Evolutionary conservation across 2,888 invertebrate species (phyloP).

Genomic region (Drosophila picticornis): DNA sequence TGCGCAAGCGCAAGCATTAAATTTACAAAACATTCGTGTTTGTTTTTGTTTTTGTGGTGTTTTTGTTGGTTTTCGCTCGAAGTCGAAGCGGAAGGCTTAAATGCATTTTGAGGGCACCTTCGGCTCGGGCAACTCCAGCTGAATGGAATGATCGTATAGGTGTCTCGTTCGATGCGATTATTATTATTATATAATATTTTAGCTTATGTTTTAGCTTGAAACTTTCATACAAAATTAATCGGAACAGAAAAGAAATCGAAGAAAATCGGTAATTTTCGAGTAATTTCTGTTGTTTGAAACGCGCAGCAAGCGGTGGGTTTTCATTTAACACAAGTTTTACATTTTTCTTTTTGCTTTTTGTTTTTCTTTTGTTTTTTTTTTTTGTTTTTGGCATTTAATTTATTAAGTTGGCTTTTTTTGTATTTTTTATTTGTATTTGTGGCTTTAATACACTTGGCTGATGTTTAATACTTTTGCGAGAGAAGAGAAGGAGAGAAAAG

Average conservation of each 20-base stretch:
- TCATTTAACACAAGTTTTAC: constrained; percentile 48
- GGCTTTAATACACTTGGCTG: constrained; percentile 56
- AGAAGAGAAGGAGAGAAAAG: constrained; percentile 21
- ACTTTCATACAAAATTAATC: constrained; percentile 49
- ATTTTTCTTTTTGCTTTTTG: constrained; percentile 5
- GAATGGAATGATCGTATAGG: constrained; percentile 82
- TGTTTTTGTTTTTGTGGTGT: neutral
- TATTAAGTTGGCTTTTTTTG: constrained; percentile 20
- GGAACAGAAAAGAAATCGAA: constrained; percentile 16
- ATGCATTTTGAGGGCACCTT: constrained; percentile 67
- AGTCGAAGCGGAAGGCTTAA: constrained; percentile 69
- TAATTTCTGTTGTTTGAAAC: constrained; percentile 53
- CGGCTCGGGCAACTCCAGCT: constrained; percentile 65
- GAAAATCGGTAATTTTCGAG: neutral
- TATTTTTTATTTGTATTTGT: constrained; percentile 32
- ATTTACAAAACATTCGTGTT: constrained; percentile 52
- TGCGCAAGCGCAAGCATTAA: constrained; percentile 38
- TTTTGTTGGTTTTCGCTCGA: constrained; percentile 43
- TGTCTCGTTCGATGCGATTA: constrained; percentile 53
- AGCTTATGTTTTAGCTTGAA: constrained; percentile 14
- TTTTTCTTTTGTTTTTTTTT: neutral
- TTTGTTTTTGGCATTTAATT: constrained; percentile 25
- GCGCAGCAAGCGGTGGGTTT: constrained; percentile 78
- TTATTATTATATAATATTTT: neutral
- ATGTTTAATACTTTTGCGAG: constrained; percentile 59